Evolutionary conservation across 2,113 vertebrate species (phyloP), one percentile per base, ranked within the genome.

Genomic region (Megaleporinus macrocephalus): DNA sequence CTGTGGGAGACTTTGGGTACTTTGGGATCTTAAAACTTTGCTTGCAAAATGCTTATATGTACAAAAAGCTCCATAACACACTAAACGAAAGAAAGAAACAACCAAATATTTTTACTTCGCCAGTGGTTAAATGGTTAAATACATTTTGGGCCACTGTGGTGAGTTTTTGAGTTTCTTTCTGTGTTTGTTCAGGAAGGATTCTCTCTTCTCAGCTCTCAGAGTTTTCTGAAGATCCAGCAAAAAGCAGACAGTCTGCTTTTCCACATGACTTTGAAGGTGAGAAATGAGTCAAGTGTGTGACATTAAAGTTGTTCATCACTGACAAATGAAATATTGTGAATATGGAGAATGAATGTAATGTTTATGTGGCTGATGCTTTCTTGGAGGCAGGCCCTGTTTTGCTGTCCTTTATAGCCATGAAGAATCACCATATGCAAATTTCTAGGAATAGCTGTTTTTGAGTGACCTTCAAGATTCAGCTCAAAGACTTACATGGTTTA

Each of bases 221-320:
- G 93, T 65, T 95, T 91, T 92, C 82, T 97, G 81, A 97, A 95
- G 90, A 89, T 97, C 73, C 93, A 93, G 22, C 95, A 94, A 82
- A 96, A 90, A 84, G 88, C 89, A 82, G 96, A 98, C 81, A 96
- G 94, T 86, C 91, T 99, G 73, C 90, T 98, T 73, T 93, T 99
- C 84, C 90, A 81, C 74, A 92, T 95, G 18, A 95, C 90, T 24
- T 51, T 92, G 63, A 94, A 95, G 94, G 97, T 95, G 89, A 91
- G 88, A 51, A 13, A 51, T 3, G 11, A 27, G 9, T 65, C 2
- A 65, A 65, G 27, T 26, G 18, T 62, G 51, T 18, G 33, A 20
- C 49, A 1, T 24, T 20, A 26, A 51, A n/a, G 22, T 36, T 41
- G 30, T 14, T 24, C 18, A 24, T 57, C 49, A 15, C 33, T 57